A percentile compares a stretch with the other conserved stretches of the same genome.
Evolutionary conservation across 2,888 invertebrate genomes (phyloP).

Genomic region (Ommatoiulus sabulosus): DNA sequence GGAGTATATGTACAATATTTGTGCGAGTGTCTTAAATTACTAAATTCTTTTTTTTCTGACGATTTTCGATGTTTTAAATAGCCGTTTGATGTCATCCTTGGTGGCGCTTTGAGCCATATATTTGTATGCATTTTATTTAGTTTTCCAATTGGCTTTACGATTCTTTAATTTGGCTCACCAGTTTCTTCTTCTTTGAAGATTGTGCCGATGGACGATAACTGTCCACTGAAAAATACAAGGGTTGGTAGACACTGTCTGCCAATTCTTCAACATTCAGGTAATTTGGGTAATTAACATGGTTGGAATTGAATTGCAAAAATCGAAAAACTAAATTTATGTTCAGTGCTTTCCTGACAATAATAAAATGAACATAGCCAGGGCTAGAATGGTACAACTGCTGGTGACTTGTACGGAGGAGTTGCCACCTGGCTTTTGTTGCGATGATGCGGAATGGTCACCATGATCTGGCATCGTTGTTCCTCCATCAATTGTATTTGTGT

Average conservation of each 20-base stretch:
- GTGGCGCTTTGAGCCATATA: not conserved
- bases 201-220: not conserved
- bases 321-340: not conserved
- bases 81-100: not conserved
- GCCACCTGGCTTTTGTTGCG: not conserved
- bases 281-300: not conserved
- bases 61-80: not conserved
- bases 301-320: not conserved
- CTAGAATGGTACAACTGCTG: conserved; percentile 21
- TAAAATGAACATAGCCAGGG: conserved; percentile 21
- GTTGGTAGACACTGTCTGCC: not conserved
- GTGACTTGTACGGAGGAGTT: not conserved
- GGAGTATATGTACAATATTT: not conserved
- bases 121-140: not conserved
- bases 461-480: conserved; percentile 6
- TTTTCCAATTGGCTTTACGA: not conserved
- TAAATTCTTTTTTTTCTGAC: not conserved
- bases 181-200: not conserved
- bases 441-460: conserved; percentile 1
- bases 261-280: not conserved
- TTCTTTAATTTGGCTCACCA: not conserved
- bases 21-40: not conserved
- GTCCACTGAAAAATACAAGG: not conserved
- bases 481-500: conserved; percentile 5
- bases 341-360: not conserved